Conservation (phyloP, 2,797 vertebrate species). For the Pipistrellus kuhlii region DNA sequence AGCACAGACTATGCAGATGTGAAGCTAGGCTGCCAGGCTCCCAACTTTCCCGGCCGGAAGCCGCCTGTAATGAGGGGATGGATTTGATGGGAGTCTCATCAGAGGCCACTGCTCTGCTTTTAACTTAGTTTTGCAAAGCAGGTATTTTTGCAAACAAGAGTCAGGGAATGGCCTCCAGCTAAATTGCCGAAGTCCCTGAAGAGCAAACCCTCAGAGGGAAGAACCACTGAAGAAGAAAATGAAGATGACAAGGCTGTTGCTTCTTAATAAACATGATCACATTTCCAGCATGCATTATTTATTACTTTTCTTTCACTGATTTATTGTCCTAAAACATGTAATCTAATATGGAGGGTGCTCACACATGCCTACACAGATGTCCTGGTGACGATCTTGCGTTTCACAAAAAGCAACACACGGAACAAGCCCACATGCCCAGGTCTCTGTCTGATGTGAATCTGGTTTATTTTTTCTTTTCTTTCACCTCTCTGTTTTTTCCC, state of each 20-base stretch:
- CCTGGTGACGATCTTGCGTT: constrained; percentile 43
- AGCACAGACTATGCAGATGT: constrained; percentile 5
- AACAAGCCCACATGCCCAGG: background rate
- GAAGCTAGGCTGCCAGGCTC: background rate
- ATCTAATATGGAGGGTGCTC: constrained; percentile 85
- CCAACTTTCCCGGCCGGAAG: constrained; percentile 57
- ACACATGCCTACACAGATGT: constrained; percentile 76
- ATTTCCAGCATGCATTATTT: constrained; percentile 90
- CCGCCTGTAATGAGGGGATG: constrained; percentile 1
- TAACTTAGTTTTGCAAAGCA: constrained; percentile 88
- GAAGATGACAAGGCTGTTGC: constrained; percentile 90
- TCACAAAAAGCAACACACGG: background rate
- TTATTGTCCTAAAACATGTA: constrained; percentile 88
- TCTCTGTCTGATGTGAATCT: background rate
- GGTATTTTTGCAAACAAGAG: constrained; percentile 88
- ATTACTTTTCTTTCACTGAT: constrained; percentile 88
- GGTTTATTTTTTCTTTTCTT: background rate
- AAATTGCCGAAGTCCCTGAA: constrained; percentile 87
- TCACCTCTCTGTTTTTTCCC: background rate
- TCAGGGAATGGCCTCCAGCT: constrained; percentile 89
- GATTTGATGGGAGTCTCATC: constrained; percentile 83
- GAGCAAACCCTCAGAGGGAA: constrained; percentile 88
- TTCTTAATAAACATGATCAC: constrained; percentile 92
- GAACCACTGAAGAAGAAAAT: constrained; percentile 91
- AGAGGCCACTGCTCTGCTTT: constrained; percentile 85